phyloP scores from a whole-genome alignment of 2,113 vertebrate species.

The Melozone crissalis region DNA sequence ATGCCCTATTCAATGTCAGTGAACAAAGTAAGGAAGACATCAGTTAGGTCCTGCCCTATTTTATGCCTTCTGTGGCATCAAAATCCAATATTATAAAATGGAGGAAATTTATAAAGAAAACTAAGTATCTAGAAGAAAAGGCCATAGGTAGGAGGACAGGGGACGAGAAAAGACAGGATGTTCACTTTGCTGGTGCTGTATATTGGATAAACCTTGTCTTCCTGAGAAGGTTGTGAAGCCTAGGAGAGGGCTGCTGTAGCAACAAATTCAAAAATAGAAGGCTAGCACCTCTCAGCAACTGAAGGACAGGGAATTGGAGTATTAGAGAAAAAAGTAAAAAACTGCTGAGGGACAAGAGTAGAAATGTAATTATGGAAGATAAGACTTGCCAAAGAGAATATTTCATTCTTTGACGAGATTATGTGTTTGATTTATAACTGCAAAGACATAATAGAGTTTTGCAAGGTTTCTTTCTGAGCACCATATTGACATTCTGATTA shows the following conservation, averaged over 20 bases:
- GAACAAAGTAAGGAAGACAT: background rate
- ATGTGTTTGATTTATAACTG: background rate
- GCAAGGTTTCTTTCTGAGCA: background rate
- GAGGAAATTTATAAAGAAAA: background rate
- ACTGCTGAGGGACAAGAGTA: background rate
- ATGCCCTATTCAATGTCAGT: background rate
- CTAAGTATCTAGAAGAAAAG: background rate
- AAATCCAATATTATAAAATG: background rate
- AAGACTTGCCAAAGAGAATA: background rate
- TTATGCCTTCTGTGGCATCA: background rate
- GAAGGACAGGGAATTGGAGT: background rate
- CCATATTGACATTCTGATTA: background rate
- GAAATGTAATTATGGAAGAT: background rate
- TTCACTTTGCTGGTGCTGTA: background rate
- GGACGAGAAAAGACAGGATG: background rate
- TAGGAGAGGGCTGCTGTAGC: background rate
- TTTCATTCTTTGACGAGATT: background rate
- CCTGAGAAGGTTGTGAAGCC: background rate
- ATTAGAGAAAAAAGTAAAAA: background rate
- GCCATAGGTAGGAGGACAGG: background rate
- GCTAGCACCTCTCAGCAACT: background rate
- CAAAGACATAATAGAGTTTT: background rate
- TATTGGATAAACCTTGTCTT: background rate
- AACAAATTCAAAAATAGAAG: background rate
- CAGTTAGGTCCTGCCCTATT: background rate